Evolutionary conservation across 2,797 vertebrate genomes (phyloP), one percentile per base, ranked within the genome.

Genomic region (Remorina albescens): DNA sequence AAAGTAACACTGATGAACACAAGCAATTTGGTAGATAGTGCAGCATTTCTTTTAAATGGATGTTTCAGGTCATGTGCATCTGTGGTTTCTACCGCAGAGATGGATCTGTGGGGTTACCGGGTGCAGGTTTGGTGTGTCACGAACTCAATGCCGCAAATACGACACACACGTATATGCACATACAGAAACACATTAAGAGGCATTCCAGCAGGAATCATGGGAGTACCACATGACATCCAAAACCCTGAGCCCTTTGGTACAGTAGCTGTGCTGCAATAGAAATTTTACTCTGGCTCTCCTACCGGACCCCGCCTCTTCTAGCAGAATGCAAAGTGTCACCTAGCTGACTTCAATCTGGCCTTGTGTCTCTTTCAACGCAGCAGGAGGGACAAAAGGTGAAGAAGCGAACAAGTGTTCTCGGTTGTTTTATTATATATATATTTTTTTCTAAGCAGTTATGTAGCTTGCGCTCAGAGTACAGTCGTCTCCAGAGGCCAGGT

Each of bases 1-100:
- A 46, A 72, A 80, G 74, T 74, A 85, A 82, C 63, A 54, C 41
- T 56, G 55, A 58, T 71, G 65, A 81, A 74, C 70, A 68, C 10
- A n/a, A 84, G 55, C 67, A 59, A 58, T 81, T 63, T 47, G 50
- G 50, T 46, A 47, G 67, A 86, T 76, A 54, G 59, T 1, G 12
- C 26, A 53, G 59, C 37, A 44, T 78, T 77, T 28, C 59, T 74
- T 60, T 49, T 76, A 81, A 84, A 81, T 62, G 41, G 64, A 67
- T 39, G 37, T 72, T 70, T 58, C 67, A 58, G 30, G 70, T 60
- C 51, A 49, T 81, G 50, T 59, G 59, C 41, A 59, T 54, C 59
- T 34, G 25, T 80, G 76, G 49, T 42, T 57, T 72, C 44, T 26
- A 12, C 59, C 6, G 37, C 32, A 63, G 65, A 67, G 64, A 88